Conservation (phyloP, 2,113 vertebrate species). For the Aplodontia rufa region DNA sequence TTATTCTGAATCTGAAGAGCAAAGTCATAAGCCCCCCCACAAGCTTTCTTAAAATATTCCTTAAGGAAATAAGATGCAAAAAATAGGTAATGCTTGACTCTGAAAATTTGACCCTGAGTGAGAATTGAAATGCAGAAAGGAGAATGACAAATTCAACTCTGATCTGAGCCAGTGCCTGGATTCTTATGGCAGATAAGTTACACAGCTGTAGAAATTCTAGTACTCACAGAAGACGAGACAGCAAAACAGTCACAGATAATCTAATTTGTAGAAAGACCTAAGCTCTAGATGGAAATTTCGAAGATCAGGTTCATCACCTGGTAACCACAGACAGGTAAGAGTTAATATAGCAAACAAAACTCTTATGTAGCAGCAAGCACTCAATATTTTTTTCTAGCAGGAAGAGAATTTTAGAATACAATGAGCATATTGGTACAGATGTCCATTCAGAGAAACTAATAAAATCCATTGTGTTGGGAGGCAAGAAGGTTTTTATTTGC, state of each 20-base stretch:
- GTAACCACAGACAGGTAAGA: not conserved
- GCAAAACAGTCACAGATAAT: not conserved
- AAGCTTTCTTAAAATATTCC: not conserved
- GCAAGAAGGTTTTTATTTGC: not conserved
- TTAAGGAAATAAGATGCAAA: not conserved
- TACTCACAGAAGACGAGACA: not conserved
- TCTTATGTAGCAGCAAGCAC: not conserved
- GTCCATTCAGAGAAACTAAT: not conserved
- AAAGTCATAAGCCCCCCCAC: rapidly evolving
- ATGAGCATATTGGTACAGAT: not conserved
- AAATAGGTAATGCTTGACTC: not conserved
- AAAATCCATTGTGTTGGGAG: not conserved
- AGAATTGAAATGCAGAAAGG: not conserved
- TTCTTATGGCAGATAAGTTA: not conserved
- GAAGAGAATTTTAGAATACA: not conserved
- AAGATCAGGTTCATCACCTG: not conserved
- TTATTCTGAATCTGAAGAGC: not conserved
- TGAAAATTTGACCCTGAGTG: not conserved
- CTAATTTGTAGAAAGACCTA: not conserved
- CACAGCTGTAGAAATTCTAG: not conserved
- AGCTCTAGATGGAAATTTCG: not conserved
- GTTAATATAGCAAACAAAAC: not conserved
- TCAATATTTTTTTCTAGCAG: not conserved
- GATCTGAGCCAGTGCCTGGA: rapidly evolving
- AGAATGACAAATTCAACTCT: not conserved